Base-by-base conservation (phyloP, 2,113 vertebrate species). In the Candoia aspera region DNA sequence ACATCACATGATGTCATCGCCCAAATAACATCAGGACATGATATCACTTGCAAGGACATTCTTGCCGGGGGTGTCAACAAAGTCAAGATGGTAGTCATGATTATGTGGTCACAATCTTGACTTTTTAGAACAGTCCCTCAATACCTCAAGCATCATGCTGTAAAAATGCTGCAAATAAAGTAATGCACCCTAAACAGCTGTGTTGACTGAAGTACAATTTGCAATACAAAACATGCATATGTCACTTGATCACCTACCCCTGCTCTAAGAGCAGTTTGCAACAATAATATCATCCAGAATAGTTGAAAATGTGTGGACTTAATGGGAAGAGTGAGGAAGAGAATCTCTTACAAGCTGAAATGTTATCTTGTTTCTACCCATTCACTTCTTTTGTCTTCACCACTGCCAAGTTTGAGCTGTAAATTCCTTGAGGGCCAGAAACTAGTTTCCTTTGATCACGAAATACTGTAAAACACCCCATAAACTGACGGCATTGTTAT, bases 401-500 rank as follows among this genome's bases (percentile, higher is more conserved):
- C 19, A 19, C 49, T 89, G 15, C 26, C 13, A 29, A 23, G 4
- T 33, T 53, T 49, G 17, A 24, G 29, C 23, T 33, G 29, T 57
- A 79, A 79, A n/a, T 54, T 79, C 29, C n/a, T 58, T 83, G 53
- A 55, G 68, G 57, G 10, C 53, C 24, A 26, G 84, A 84, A 60
- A 21, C 84, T 89, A 90, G 11, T 46, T 0, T 55, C 90, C 62
- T 84, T 91, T 54, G 59, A 49, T 73, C 54, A 68, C 2, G 1
- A 53, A 54, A n/a, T 21, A 64, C 2, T 53, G 21, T 24, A n/a
- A n/a, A 46, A 15, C 9, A 49, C 49, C 17, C 24, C 24, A 13
- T 26, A 9, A 12, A 58, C 58, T 37, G 57, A 29, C 87, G 55
- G 93, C 95, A 84, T 64, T 92, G 90, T 92, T 68, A 13, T n/a